These are phyloP conservation scores for Drosophila yakuba DNA, from an alignment of 1,140 invertebrate species.

Conservation along the genomic window DNA sequence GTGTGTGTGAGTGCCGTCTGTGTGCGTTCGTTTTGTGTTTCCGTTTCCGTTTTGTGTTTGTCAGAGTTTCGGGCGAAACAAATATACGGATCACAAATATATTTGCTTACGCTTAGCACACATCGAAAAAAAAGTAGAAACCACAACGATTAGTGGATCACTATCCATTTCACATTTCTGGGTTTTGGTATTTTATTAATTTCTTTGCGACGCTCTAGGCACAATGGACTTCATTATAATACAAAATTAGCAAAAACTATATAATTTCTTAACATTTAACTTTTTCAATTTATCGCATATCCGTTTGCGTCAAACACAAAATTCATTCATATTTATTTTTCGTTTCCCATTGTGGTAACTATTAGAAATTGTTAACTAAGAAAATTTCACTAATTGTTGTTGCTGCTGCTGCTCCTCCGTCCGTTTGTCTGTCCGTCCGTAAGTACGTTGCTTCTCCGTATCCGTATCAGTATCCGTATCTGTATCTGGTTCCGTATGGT, in stretches of 20 bases:
- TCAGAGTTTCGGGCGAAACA: slow-evolving; percentile 32
- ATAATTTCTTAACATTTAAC: slow-evolving; percentile 39
- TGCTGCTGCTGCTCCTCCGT: slow-evolving; percentile 43
- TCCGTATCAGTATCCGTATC: slow-evolving; percentile 12
- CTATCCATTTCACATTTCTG: slow-evolving; percentile 24
- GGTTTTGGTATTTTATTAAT: slow-evolving; percentile 23
- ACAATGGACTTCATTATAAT: slow-evolving; percentile 37
- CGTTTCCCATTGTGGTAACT: slow-evolving; percentile 40
- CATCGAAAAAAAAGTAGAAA: slow-evolving; percentile 49
- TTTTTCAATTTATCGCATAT: slow-evolving; percentile 28
- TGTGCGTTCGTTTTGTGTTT: slow-evolving; percentile 54
- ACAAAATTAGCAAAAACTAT: slow-evolving; percentile 49
- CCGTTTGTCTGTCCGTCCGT: slow-evolving; percentile 33
- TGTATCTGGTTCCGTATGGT: slow-evolving; percentile 17
- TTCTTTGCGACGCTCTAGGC: slow-evolving; percentile 20
- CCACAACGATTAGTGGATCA: slow-evolving; percentile 15
- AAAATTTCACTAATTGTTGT: slow-evolving; percentile 75
- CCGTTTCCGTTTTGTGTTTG: slow-evolving; percentile 50
- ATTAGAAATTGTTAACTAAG: slow-evolving; percentile 71
- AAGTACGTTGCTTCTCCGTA: slow-evolving; percentile 36
- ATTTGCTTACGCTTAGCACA: slow-evolving; percentile 58
- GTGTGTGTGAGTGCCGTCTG: slow-evolving; percentile 26
- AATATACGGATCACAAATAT: slow-evolving; percentile 36
- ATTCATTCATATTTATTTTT: slow-evolving; percentile 44
- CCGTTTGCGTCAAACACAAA: slow-evolving; percentile 46